phyloP scores from a whole-genome alignment of 1,140 invertebrate genomes.

The Mesaphorura yosii region DNA sequence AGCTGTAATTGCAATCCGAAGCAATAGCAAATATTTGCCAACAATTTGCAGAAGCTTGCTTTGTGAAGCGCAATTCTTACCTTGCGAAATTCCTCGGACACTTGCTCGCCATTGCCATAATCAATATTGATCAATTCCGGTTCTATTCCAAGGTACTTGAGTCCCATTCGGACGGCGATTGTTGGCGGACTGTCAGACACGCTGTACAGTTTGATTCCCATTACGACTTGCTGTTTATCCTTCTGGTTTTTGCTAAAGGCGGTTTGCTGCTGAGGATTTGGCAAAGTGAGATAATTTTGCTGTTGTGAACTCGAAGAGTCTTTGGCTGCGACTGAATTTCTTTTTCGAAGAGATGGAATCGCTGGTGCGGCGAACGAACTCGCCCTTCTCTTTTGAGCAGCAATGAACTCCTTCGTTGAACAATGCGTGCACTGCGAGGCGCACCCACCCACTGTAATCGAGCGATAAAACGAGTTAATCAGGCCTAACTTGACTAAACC shows the following conservation, averaged over 20 bases:
- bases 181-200: slow-evolving; percentile 63
- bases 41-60: too few species aligned
- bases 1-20: neutral
- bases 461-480: neutral
- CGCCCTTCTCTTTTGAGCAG: slow-evolving; percentile 8
- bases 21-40: too few species aligned
- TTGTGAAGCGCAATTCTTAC: too few species aligned
- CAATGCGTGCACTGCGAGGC: slow-evolving; percentile 4
- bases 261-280: slow-evolving; percentile 7
- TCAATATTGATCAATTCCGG: slow-evolving; percentile 54
- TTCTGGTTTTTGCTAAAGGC: neutral
- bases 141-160: slow-evolving; percentile 43
- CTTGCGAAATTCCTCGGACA: slow-evolving; percentile 54
- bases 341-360: slow-evolving; percentile 4
- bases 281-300: slow-evolving; percentile 14
- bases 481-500: too few species aligned
- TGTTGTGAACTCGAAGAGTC: neutral
- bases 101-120: slow-evolving; percentile 54
- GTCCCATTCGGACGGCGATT: slow-evolving; percentile 52
- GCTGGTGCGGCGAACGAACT: slow-evolving; percentile 1
- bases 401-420: slow-evolving; percentile 12
- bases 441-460: slow-evolving; percentile 20
- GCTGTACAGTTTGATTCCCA: slow-evolving; percentile 45
- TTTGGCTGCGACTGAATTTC: neutral
- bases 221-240: slow-evolving; percentile 9